A percentile compares a stretch with the other conserved stretches of the same genome.
Conservation (phyloP, 1,140 invertebrate species). For the Trichoplusia ni region DNA sequence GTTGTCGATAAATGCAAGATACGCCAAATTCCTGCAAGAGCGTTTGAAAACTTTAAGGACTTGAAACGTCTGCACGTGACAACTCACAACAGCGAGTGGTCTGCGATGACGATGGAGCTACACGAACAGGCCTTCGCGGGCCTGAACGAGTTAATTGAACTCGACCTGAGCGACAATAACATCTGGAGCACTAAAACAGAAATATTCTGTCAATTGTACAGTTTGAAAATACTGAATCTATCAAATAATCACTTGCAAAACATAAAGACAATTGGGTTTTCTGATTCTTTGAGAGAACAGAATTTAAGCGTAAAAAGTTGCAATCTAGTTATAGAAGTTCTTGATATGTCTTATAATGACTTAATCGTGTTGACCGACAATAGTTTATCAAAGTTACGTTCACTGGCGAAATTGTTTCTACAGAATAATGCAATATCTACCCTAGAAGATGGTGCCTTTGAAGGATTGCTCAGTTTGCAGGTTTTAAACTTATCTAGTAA, state of each 20-base stretch:
- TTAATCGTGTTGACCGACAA: slow-evolving; percentile 86
- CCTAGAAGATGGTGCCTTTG: slow-evolving; percentile 87
- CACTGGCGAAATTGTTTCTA: slow-evolving; percentile 85
- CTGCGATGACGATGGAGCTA: slow-evolving; percentile 89
- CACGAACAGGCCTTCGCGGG: slow-evolving; percentile 86
- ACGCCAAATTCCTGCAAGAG: slow-evolving; percentile 86
- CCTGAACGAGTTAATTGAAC: slow-evolving; percentile 85
- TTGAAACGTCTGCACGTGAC: slow-evolving; percentile 86
- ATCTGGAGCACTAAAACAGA: slow-evolving; percentile 89
- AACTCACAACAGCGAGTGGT: slow-evolving; percentile 91
- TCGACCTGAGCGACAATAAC: slow-evolving; percentile 91
- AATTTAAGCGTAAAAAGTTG: slow-evolving; percentile 82
- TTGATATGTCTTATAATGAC: slow-evolving; percentile 90
- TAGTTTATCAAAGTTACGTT: slow-evolving; percentile 85
- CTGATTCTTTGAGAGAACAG: slow-evolving; percentile 82
- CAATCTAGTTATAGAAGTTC: slow-evolving; percentile 84
- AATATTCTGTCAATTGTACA: slow-evolving; percentile 88
- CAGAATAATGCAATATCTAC: slow-evolving; percentile 89
- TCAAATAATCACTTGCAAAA: slow-evolving; percentile 91
- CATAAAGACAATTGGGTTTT: slow-evolving; percentile 86
- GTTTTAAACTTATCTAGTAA: slow-evolving; percentile 90
- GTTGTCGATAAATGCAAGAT: slow-evolving; percentile 91
- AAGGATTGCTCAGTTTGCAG: slow-evolving; percentile 85
- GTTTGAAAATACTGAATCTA: slow-evolving; percentile 87
- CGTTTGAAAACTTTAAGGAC: slow-evolving; percentile 85